A percentile compares a stretch with the other conserved stretches of the same genome.
Conservation (phyloP, 2,113 vertebrate species). For the Pristiophorus japonicus region DNA sequence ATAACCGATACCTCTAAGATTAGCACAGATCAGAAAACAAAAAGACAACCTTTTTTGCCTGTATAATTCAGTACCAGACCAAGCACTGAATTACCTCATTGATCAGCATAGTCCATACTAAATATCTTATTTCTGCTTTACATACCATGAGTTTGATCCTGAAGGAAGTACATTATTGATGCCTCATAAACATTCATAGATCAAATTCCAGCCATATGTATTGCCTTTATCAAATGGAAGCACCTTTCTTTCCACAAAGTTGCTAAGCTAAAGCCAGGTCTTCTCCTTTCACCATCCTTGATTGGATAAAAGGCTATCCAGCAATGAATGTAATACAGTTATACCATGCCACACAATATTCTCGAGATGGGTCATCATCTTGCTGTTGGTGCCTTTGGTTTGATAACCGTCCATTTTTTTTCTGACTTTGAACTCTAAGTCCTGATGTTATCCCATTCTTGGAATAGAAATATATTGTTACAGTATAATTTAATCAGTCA, state of each 20-base stretch:
- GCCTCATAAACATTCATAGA: not conserved
- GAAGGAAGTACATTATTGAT: not conserved
- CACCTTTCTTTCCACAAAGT: not conserved
- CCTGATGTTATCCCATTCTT: not conserved
- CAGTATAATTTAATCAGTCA: not conserved
- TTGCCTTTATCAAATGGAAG: not conserved
- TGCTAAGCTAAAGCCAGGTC: not conserved
- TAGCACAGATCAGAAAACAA: not conserved
- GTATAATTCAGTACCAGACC: not conserved
- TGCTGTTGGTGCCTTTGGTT: not conserved
- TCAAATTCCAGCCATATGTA: not conserved
- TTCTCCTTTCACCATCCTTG: not conserved
- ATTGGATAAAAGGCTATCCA: not conserved
- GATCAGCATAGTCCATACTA: not conserved
- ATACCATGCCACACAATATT: not conserved
- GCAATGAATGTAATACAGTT: not conserved
- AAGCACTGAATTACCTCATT: not conserved
- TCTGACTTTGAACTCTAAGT: not conserved
- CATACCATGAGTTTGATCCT: too few relatives aligned
- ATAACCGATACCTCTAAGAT: not conserved
- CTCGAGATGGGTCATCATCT: not conserved
- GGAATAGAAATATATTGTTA: not conserved
- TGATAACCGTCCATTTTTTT: not conserved
- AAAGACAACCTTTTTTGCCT: not conserved
- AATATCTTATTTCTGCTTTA: too few relatives aligned